phyloP scores from a whole-genome alignment of 2,113 vertebrate species.

The Scytalopus superciliaris region DNA sequence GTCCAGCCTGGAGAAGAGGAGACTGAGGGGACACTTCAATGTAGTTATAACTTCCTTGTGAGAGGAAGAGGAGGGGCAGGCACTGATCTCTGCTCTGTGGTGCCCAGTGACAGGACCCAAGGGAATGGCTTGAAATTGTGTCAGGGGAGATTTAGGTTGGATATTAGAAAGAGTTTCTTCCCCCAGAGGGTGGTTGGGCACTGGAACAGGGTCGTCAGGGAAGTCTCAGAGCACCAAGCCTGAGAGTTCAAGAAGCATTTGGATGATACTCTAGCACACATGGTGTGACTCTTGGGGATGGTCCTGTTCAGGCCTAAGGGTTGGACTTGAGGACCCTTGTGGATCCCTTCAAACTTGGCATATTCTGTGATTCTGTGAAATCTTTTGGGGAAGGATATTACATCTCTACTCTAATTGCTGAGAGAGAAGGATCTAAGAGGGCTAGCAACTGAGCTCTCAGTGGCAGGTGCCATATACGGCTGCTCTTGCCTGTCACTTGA shows the following conservation, averaged over 20 bases:
- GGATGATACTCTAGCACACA: not conserved
- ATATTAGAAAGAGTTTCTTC: not conserved
- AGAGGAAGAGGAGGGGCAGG: not conserved
- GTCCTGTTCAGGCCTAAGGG: not conserved
- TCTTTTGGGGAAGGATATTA: not conserved
- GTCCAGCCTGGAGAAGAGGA: not conserved
- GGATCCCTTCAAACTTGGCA: not conserved
- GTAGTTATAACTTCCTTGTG: not conserved
- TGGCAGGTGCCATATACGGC: accelerated
- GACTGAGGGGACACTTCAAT: not conserved
- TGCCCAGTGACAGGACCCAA: not conserved
- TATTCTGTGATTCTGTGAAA: not conserved
- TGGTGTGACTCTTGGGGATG: not conserved
- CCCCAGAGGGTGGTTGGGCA: not conserved
- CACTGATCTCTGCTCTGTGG: not conserved
- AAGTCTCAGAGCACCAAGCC: not conserved
- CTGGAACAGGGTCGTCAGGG: not conserved
- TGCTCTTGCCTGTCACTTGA: not conserved
- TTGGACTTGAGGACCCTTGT: not conserved
- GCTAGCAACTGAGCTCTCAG: not conserved
- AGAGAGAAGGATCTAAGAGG: not conserved
- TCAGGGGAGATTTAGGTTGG: not conserved
- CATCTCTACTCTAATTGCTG: not conserved
- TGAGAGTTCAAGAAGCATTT: not conserved
- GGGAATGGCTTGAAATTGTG: not conserved